phyloP scores from a whole-genome alignment of 2,113 vertebrate species.

The Amphilophus citrinellus region DNA sequence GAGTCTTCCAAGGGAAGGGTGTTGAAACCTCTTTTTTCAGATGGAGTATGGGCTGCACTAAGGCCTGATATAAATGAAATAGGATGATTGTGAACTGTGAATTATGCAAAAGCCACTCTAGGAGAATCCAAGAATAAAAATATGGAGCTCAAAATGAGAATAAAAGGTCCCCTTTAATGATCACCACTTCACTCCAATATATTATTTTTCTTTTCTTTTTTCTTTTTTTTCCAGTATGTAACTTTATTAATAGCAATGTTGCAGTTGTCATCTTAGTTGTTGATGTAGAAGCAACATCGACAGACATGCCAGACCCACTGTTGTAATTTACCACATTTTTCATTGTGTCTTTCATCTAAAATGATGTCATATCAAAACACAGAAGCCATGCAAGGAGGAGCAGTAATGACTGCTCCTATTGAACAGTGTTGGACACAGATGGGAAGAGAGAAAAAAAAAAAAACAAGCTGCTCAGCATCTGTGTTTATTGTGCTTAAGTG shows the following conservation, averaged over 20 bases:
- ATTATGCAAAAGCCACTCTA: neutral
- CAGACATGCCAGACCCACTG: neutral
- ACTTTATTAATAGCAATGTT: neutral
- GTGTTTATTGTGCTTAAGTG: neutral
- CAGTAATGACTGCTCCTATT: neutral
- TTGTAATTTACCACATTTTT: neutral
- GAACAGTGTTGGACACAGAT: neutral
- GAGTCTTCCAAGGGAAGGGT: neutral
- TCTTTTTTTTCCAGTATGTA: neutral
- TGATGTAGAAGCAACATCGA: neutral
- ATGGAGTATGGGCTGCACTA: neutral
- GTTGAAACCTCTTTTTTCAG: neutral
- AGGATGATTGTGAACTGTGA: no score
- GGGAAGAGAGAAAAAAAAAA: neutral
- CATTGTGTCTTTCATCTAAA: neutral
- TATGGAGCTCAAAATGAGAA: neutral
- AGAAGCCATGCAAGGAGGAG: neutral
- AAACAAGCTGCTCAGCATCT: neutral
- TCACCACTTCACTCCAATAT: neutral
- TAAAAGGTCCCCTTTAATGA: neutral
- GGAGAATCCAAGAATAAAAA: neutral
- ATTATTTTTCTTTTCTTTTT: neutral
- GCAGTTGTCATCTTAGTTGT: neutral
- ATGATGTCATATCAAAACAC: neutral
- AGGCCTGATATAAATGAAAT: neutral